Evolutionary conservation across 1,140 invertebrate genomes (phyloP).

Genomic region (Centruroides vittatus): DNA sequence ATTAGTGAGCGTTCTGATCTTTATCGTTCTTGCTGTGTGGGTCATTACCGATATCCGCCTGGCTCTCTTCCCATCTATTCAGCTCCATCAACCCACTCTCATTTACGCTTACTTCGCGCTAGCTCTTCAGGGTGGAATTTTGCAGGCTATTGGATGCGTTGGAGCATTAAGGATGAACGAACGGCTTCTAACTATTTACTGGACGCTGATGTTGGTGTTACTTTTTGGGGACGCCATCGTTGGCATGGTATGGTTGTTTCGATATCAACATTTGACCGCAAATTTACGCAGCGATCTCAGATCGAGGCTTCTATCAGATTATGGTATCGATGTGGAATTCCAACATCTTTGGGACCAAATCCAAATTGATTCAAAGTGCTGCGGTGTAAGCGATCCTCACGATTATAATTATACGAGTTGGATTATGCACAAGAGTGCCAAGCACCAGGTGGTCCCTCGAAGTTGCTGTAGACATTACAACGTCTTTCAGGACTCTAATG

Average conservation of each 20-base stretch:
- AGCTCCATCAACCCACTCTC: constrained; percentile 58
- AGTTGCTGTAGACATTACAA: constrained; percentile 15
- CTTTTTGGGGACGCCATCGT: constrained; percentile 67
- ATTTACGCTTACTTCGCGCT: constrained; percentile 70
- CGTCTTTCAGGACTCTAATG: background rate
- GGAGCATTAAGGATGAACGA: constrained; percentile 63
- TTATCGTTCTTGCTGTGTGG: constrained; percentile 55
- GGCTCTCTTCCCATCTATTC: constrained; percentile 45
- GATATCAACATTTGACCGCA: constrained; percentile 55
- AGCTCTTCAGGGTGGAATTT: constrained; percentile 42
- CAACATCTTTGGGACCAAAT: constrained; percentile 62
- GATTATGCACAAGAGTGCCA: constrained; percentile 2
- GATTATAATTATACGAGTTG: constrained; percentile 38
- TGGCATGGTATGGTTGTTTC: constrained; percentile 72
- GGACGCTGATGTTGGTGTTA: constrained; percentile 60
- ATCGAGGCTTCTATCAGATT: constrained; percentile 41
- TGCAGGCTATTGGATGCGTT: constrained; percentile 59
- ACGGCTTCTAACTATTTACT: constrained; percentile 64
- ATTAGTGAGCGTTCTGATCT: constrained; percentile 61
- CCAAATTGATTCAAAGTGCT: constrained; percentile 58
- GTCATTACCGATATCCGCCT: constrained; percentile 40
- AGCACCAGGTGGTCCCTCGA: constrained; percentile 13
- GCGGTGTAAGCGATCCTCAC: constrained; percentile 52
- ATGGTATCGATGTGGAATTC: constrained; percentile 52
- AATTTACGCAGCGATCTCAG: constrained; percentile 51